These are phyloP conservation scores for Criorhina ranunculi DNA, from an alignment of 2,888 invertebrate species.

Conservation along the genomic window DNA sequence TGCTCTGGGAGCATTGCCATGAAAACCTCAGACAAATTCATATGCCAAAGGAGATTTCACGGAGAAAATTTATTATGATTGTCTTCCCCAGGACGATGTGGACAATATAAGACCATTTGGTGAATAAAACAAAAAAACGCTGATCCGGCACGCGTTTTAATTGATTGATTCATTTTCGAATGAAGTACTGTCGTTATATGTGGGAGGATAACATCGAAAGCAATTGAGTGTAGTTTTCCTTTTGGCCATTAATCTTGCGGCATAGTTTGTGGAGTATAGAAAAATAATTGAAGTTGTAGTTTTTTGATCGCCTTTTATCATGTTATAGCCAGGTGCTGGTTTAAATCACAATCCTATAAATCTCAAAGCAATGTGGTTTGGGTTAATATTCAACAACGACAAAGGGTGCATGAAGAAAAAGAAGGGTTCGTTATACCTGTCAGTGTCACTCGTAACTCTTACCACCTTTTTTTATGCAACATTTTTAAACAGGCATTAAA, in stretches of 20 bases:
- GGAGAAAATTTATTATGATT: slow-evolving; percentile 74
- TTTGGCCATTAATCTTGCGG: slow-evolving; percentile 13
- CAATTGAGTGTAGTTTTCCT: slow-evolving; percentile 14
- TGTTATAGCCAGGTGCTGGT: not conserved
- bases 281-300: not conserved
- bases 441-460: slow-evolving; percentile 53
- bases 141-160: slow-evolving; percentile 68
- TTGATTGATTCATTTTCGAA: slow-evolving; percentile 70
- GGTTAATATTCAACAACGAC: not conserved
- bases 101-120: slow-evolving; percentile 45
- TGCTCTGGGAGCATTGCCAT: slow-evolving; percentile 34
- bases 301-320: not conserved
- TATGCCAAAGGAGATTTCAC: slow-evolving; percentile 75
- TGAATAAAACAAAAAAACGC: slow-evolving; percentile 52
- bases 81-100: slow-evolving; percentile 58
- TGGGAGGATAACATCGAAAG: slow-evolving; percentile 7
- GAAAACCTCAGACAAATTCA: slow-evolving; percentile 76
- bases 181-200: not conserved
- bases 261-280: not conserved
- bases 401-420: not conserved
- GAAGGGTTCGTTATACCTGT: slow-evolving; percentile 40
- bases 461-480: slow-evolving; percentile 11
- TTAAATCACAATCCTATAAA: not conserved
- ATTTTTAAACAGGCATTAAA: slow-evolving; percentile 36
- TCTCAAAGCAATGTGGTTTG: slow-evolving; percentile 8